Conservation (phyloP, 1,140 invertebrate species). For the Laodelphax striatellus region DNA sequence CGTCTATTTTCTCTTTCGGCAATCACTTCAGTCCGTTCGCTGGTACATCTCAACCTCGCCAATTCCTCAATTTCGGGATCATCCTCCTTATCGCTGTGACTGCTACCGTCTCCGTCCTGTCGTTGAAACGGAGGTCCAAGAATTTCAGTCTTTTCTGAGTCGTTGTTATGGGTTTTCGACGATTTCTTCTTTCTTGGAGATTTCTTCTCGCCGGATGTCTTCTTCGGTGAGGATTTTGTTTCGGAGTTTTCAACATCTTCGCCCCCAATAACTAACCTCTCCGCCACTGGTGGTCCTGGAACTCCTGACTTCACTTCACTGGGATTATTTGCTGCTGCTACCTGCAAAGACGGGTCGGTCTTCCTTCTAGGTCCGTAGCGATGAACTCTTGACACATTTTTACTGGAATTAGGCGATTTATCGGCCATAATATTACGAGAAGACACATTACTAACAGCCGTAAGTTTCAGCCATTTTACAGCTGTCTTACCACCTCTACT, state of each 20-base stretch:
- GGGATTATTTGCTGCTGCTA: not conserved
- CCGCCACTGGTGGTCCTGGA: not conserved
- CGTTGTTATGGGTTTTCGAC: not conserved
- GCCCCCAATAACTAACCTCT: not conserved
- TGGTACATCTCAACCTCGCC: conserved; percentile 70
- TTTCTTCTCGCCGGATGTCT: no score
- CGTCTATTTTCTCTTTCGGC: conserved; percentile 68
- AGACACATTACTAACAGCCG: conserved; percentile 3
- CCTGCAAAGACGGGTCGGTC: not conserved
- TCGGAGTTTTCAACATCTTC: not conserved
- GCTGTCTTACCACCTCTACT: no score
- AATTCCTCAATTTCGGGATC: conserved; percentile 67
- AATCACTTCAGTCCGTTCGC: conserved; percentile 74
- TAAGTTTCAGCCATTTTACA: conserved; percentile 17
- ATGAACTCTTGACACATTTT: conserved; percentile 7
- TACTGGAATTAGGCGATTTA: conserved; percentile 9
- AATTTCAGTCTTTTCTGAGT: not conserved
- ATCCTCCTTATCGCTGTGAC: conserved; percentile 36
- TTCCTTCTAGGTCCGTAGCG: conserved; percentile 9
- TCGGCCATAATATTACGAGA: conserved; percentile 16
- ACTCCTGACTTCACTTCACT: not conserved
- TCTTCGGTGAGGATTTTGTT: no score
- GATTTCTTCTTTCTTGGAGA: no score
- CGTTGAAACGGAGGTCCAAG: conserved; percentile 7
- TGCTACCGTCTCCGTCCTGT: conserved; percentile 32